Evolutionary conservation across 2,113 vertebrate genomes (phyloP).

Genomic region (Marcusenius ussheri): DNA sequence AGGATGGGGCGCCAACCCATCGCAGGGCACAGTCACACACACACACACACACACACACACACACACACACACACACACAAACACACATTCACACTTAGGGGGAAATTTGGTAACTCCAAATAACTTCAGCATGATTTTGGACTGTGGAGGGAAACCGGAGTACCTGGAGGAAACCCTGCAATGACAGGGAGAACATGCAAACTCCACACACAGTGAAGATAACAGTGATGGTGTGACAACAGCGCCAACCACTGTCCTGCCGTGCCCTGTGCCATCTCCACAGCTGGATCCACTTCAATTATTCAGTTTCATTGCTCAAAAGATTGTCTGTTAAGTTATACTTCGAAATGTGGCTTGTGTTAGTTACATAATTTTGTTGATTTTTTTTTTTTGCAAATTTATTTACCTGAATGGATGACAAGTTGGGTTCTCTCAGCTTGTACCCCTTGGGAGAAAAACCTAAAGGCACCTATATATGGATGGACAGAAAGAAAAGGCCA

Average conservation of each 20-base stretch:
- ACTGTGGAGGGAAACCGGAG: background rate
- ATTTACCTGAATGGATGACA: background rate
- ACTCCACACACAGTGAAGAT: background rate
- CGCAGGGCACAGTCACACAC: background rate
- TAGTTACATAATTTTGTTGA: too few species aligned
- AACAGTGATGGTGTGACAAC: background rate
- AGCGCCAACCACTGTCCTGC: background rate
- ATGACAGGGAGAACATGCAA: background rate
- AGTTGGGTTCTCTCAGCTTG: background rate
- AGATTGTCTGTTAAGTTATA: too few species aligned
- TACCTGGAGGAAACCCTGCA: background rate
- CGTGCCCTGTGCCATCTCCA: rapidly evolving
- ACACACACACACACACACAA: background rate
- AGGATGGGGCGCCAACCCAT: background rate
- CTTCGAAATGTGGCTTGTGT: too few species aligned
- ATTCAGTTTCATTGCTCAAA: too few species aligned
- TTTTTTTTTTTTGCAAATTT: too few species aligned
- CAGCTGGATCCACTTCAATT: background rate
- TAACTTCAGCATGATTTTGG: background rate
- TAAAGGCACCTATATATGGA: background rate
- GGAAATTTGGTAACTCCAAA: background rate
- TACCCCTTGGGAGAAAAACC: background rate
- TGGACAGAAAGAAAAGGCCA: background rate
- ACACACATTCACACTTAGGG: background rate
- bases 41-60: background rate